Evolutionary conservation across 1,140 invertebrate genomes (phyloP).

Genomic region (Papilio xuthus): DNA sequence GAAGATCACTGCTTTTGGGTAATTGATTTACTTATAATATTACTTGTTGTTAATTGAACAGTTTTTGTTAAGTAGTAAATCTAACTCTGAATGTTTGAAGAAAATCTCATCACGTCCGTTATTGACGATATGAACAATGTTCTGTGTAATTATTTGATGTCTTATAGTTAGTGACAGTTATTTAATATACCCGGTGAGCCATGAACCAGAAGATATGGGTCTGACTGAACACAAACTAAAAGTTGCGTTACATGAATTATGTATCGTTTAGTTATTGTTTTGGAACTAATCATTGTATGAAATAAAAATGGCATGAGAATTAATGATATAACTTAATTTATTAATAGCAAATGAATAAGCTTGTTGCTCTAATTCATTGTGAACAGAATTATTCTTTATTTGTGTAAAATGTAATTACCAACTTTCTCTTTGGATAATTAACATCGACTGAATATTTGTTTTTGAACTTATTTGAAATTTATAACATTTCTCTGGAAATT

Average conservation of each 20-base stretch:
- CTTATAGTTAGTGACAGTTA: not conserved
- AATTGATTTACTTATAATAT: no score
- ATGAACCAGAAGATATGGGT: not conserved
- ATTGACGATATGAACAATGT: not conserved
- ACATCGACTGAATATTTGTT: not conserved
- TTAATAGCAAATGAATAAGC: no score
- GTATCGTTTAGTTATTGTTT: not conserved
- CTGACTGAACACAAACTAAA: not conserved
- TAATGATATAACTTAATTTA: not conserved
- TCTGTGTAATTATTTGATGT: not conserved
- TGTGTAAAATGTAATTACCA: not conserved
- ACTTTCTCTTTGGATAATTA: not conserved
- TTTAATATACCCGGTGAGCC: not conserved
- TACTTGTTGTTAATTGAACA: no score
- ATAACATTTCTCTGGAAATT: not conserved
- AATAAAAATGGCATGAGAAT: not conserved
- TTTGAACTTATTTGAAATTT: not conserved
- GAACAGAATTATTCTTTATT: not conserved
- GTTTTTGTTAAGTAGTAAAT: no score
- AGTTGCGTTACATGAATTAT: not conserved
- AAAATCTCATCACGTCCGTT: not conserved
- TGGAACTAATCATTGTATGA: not conserved
- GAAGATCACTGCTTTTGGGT: not conserved
- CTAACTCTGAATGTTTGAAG: not conserved
- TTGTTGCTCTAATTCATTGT: not conserved